These are phyloP conservation scores for Butorides virescens DNA, from an alignment of 2,113 vertebrate genomes.

Conservation along the genomic window DNA sequence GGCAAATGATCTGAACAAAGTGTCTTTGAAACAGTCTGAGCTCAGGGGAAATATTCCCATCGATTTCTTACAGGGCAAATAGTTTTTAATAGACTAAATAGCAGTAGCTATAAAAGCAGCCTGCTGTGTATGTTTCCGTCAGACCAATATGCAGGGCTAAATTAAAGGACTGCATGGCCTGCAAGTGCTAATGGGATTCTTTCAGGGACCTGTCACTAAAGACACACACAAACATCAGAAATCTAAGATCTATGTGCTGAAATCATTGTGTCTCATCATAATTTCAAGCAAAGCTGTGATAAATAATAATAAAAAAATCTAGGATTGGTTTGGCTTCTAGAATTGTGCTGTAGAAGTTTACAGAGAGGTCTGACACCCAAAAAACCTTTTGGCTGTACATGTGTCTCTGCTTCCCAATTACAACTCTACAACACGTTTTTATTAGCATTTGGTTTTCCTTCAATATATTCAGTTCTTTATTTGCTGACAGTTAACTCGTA, in stretches of 20 bases:
- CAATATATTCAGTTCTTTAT: background rate
- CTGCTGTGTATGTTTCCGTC: rapidly evolving
- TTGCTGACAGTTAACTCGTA: background rate
- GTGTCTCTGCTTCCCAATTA: background rate
- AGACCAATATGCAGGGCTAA: background rate
- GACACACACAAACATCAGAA: background rate
- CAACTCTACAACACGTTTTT: background rate
- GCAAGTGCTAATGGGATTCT: background rate
- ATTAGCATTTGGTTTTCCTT: background rate
- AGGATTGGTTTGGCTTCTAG: background rate
- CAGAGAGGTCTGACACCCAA: background rate
- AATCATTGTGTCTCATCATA: background rate
- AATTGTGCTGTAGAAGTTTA: background rate
- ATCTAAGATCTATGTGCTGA: background rate
- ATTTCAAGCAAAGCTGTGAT: background rate
- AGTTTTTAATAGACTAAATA: background rate
- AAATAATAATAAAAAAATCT: background rate
- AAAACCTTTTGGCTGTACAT: background rate
- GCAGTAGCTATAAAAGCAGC: background rate
- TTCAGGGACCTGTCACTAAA: background rate
- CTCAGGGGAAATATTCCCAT: background rate
- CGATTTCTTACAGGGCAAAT: background rate
- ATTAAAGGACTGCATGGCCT: background rate
- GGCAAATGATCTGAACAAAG: background rate
- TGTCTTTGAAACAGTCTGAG: background rate